phyloP scores from a whole-genome alignment of 2,113 vertebrate genomes.

The Grallaria varia region DNA sequence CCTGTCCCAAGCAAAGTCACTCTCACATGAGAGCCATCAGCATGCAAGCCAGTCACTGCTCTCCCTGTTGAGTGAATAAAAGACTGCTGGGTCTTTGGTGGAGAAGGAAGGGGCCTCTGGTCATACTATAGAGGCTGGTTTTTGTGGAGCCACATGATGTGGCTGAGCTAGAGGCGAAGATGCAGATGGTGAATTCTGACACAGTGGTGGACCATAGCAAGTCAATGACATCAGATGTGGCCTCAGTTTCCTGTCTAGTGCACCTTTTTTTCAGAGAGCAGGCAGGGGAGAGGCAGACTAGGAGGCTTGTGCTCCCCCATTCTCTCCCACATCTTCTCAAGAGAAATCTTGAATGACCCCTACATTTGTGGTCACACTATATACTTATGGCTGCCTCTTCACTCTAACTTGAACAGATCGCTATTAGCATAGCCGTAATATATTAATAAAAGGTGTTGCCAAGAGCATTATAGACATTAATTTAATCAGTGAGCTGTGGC shows the following conservation, averaged over 20 bases:
- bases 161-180: not conserved
- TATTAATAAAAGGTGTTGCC: not conserved
- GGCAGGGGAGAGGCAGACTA: not conserved
- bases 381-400: not conserved
- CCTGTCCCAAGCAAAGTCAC: not conserved
- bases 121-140: rapidly evolving
- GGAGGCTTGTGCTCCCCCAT: not conserved
- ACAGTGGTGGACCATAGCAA: not conserved
- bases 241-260: not conserved
- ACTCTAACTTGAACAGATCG: not conserved
- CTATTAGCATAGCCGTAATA: not conserved
- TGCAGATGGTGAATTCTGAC: not conserved
- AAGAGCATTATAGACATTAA: not conserved
- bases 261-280: not conserved
- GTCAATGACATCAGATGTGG: not conserved
- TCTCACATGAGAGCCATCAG: not conserved
- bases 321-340: not conserved
- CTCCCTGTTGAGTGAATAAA: not conserved
- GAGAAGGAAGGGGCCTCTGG: not conserved
- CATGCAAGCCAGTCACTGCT: not conserved
- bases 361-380: not conserved
- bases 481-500: not conserved
- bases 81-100: not conserved
- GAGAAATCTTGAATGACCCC: not conserved
- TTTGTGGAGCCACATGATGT: not conserved